Conservation (phyloP, 2,113 vertebrate genomes). For the Gnathonemus longibarbis region DNA sequence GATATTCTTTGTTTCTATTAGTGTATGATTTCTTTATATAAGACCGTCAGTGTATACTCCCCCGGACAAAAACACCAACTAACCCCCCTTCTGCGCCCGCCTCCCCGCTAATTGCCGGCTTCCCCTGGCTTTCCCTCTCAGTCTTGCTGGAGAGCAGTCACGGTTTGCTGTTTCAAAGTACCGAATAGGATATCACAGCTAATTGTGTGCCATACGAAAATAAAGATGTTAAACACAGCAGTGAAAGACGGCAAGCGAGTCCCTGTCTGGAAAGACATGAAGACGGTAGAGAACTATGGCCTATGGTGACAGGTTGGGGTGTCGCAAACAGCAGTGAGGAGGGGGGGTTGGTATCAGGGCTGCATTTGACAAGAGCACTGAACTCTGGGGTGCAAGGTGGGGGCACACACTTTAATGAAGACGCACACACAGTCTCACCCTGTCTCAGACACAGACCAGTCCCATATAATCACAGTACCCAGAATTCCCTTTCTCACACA, state of each 20-base stretch:
- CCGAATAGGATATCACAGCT: background rate
- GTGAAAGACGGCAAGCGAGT: background rate
- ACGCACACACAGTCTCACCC: background rate
- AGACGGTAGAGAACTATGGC: constrained; percentile 4
- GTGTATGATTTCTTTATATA: constrained; percentile 44
- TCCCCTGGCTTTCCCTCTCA: background rate
- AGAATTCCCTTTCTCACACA: background rate
- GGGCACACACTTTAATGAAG: background rate
- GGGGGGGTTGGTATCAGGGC: background rate
- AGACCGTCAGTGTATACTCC: constrained; percentile 21
- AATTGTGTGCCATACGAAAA: background rate
- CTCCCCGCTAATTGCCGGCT: constrained; percentile 25
- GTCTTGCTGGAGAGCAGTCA: background rate
- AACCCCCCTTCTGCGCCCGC: constrained; percentile 18
- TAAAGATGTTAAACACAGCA: background rate
- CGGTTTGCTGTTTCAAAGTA: background rate
- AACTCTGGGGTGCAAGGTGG: background rate
- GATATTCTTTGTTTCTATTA: constrained; percentile 51
- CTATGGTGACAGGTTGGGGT: background rate
- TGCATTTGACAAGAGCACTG: background rate
- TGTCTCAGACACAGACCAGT: background rate
- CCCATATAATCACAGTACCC: background rate
- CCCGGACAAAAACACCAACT: background rate
- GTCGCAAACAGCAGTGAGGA: background rate
- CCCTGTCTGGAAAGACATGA: background rate